Evolutionary conservation across 2,797 vertebrate genomes (phyloP).

Genomic region (Sitta carolinensis): DNA sequence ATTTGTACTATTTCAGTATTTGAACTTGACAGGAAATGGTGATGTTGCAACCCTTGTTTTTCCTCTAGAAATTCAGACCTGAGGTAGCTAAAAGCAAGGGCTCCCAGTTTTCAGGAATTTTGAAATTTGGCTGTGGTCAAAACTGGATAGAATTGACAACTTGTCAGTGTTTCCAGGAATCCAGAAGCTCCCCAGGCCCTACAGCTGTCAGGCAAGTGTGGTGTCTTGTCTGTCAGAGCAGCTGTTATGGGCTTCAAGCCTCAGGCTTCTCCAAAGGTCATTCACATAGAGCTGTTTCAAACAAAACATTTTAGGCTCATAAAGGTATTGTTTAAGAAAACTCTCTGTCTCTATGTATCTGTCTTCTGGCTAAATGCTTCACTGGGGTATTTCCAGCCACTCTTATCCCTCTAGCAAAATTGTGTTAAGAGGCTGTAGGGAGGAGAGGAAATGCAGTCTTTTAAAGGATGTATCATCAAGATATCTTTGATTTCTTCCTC

Average conservation of each 20-base stretch:
- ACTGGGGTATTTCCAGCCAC: neutral
- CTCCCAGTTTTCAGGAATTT: neutral
- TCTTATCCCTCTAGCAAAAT: neutral
- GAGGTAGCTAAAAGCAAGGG: neutral
- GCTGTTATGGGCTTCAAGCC: neutral
- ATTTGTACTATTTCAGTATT: neutral
- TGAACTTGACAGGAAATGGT: neutral
- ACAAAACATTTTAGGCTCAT: neutral
- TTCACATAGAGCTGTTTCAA: neutral
- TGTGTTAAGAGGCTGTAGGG: neutral
- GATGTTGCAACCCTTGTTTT: neutral
- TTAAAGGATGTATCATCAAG: neutral
- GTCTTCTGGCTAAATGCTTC: neutral
- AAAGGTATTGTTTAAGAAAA: neutral
- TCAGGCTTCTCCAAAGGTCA: neutral
- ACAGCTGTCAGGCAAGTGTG: conserved; percentile 28
- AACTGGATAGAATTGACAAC: conserved; percentile 9
- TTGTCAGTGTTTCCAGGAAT: conserved; percentile 54
- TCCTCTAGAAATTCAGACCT: neutral
- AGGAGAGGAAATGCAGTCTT: neutral
- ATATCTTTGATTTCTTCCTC: neutral
- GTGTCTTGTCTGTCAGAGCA: neutral
- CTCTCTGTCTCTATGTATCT: neutral
- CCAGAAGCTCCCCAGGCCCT: neutral
- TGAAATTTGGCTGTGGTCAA: neutral